phyloP scores from a whole-genome alignment of 2,888 invertebrate species.

The Ochlodes sylvanus region DNA sequence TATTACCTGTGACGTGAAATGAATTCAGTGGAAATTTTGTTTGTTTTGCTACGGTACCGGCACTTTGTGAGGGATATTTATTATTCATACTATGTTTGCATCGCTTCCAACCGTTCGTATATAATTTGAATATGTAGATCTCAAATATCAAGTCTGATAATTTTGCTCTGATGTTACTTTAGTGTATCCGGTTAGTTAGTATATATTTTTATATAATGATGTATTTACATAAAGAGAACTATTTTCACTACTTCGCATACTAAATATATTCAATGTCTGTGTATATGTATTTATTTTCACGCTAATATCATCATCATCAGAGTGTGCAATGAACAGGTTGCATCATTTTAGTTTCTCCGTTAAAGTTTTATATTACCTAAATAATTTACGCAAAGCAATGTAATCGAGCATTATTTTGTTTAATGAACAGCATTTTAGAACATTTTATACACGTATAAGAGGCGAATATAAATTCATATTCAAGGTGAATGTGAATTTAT shows the following conservation, averaged over 20 bases:
- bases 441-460: slow-evolving; percentile 22
- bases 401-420: slow-evolving; percentile 5
- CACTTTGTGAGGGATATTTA: slow-evolving; percentile 12
- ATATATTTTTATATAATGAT: background rate
- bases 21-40: slow-evolving; percentile 20
- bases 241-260: too few relatives aligned
- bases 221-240: too few relatives aligned
- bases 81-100: slow-evolving; percentile 8
- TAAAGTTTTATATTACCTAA: slow-evolving; percentile 19
- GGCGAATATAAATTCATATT: background rate
- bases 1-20: slow-evolving; percentile 17
- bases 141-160: background rate
- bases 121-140: slow-evolving; percentile 1
- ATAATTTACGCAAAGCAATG: slow-evolving; percentile 27
- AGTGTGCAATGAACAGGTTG: slow-evolving; percentile 9
- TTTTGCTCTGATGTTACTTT: too few relatives aligned
- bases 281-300: background rate
- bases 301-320: too few relatives aligned
- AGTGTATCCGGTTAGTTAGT: too few relatives aligned
- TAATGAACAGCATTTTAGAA: slow-evolving; percentile 16
- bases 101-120: background rate
- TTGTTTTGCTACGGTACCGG: slow-evolving; percentile 5
- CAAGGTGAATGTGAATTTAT: background rate
- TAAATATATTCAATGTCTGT: too few relatives aligned
- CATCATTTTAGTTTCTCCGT: slow-evolving; percentile 26